Conservation (phyloP, 2,797 vertebrate species). For the Clamator glandarius region DNA sequence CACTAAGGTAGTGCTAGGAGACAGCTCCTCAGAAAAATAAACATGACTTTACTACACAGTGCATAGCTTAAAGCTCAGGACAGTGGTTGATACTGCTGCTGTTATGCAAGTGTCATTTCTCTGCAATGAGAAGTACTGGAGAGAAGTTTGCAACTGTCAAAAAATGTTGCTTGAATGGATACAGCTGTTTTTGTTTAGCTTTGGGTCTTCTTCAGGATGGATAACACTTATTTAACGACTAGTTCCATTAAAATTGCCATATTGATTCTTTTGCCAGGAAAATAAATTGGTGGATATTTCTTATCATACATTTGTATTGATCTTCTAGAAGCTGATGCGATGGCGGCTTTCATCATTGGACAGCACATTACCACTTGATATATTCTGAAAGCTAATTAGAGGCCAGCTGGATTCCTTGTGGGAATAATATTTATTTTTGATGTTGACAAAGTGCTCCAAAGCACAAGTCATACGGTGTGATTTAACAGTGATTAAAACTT, state of each 20-base stretch:
- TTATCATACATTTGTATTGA: conserved; percentile 11
- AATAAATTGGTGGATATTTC: conserved; percentile 50
- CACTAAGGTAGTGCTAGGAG: background rate
- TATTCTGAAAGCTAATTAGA: conserved; percentile 61
- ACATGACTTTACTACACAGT: background rate
- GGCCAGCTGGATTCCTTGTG: conserved; percentile 31
- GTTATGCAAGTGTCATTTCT: background rate
- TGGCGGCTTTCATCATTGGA: conserved; percentile 16
- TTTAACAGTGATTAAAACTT: conserved; percentile 62
- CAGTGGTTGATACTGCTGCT: background rate
- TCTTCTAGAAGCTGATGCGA: conserved; percentile 6
- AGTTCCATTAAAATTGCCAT: conserved; percentile 28
- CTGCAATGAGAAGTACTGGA: background rate
- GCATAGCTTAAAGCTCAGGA: background rate
- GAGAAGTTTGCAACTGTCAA: background rate
- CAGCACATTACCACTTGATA: conserved; percentile 44
- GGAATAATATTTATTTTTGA: conserved; percentile 52
- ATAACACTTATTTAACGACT: conserved; percentile 44
- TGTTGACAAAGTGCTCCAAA: conserved; percentile 40
- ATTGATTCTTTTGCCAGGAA: conserved; percentile 64
- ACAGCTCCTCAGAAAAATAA: background rate
- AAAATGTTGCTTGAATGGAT: conserved; percentile 1
- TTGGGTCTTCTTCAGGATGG: background rate
- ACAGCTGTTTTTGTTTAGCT: background rate
- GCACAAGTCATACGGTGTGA: conserved; percentile 19